Conservation (phyloP, 2,888 invertebrate species). For the Biston stratarius region DNA sequence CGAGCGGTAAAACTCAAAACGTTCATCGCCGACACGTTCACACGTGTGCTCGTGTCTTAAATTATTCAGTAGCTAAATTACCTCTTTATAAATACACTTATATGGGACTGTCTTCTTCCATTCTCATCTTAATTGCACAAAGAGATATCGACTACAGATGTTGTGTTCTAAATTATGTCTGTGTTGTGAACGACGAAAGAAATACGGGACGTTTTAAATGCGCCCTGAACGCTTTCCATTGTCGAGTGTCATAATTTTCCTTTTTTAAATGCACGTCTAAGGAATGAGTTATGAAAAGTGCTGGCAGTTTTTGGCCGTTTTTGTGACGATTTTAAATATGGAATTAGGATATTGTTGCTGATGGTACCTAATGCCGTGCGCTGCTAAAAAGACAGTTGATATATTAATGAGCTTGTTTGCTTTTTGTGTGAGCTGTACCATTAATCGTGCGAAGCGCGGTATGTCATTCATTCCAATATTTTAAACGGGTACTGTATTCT, state of each 20-base stretch:
- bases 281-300: slow-evolving; percentile 64
- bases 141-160: slow-evolving; percentile 84
- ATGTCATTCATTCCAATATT: slow-evolving; percentile 87
- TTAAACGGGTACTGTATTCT: slow-evolving; percentile 76
- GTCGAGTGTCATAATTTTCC: slow-evolving; percentile 55
- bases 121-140: slow-evolving; percentile 81
- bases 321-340: slow-evolving; percentile 51
- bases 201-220: slow-evolving; percentile 75
- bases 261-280: slow-evolving; percentile 49
- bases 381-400: slow-evolving; percentile 85
- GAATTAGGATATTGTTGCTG: slow-evolving; percentile 55
- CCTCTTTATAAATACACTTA: slow-evolving; percentile 77
- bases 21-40: slow-evolving; percentile 30
- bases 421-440: slow-evolving; percentile 81
- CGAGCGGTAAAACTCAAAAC: slow-evolving; percentile 16
- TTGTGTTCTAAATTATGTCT: slow-evolving; percentile 74
- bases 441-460: slow-evolving; percentile 84
- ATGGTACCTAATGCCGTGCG: slow-evolving; percentile 71
- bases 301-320: slow-evolving; percentile 44
- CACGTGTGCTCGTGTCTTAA: slow-evolving; percentile 56
- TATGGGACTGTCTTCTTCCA: slow-evolving; percentile 71
- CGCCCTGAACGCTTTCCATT: slow-evolving; percentile 62
- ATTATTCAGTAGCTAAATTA: slow-evolving; percentile 69
- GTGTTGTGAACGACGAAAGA: slow-evolving; percentile 75
- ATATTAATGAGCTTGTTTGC: slow-evolving; percentile 84